Evolutionary conservation across 1,140 invertebrate genomes (phyloP).

Genomic region (Eciton burchellii): DNA sequence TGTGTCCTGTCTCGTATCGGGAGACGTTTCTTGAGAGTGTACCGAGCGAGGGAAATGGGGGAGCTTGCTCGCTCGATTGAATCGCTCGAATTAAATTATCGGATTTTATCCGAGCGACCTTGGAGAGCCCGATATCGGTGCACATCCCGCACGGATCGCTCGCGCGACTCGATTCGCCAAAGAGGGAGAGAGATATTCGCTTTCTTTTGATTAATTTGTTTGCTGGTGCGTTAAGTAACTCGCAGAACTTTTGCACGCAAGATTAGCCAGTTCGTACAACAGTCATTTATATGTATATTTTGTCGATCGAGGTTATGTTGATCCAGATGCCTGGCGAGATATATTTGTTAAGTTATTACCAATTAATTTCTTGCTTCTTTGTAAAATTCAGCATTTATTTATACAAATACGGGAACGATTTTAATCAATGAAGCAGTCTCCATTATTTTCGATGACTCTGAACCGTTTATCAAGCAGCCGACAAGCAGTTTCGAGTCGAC

Average conservation of each 20-base stretch:
- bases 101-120: slow-evolving; percentile 62
- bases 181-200: slow-evolving; percentile 19
- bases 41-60: background rate
- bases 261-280: background rate
- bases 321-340: slow-evolving; percentile 25
- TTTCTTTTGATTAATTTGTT: slow-evolving; percentile 57
- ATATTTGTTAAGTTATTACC: too few relatives aligned
- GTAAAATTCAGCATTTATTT: too few relatives aligned
- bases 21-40: background rate
- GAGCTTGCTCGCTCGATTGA: background rate
- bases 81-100: slow-evolving; percentile 55
- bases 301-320: background rate
- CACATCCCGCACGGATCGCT: slow-evolving; percentile 31
- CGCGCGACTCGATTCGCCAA: slow-evolving; percentile 29
- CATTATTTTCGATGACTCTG: too few relatives aligned
- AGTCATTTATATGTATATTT: background rate
- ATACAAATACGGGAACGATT: too few relatives aligned
- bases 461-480: too few relatives aligned
- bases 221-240: slow-evolving; percentile 35
- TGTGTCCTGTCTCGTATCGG: slow-evolving; percentile 4
- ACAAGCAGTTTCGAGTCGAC: too few relatives aligned
- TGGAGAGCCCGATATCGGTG: slow-evolving; percentile 41
- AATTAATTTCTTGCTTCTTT: too few relatives aligned
- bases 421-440: too few relatives aligned
- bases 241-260: background rate